Conservation (phyloP, 1,140 invertebrate genomes). For the Ips nitidus region DNA sequence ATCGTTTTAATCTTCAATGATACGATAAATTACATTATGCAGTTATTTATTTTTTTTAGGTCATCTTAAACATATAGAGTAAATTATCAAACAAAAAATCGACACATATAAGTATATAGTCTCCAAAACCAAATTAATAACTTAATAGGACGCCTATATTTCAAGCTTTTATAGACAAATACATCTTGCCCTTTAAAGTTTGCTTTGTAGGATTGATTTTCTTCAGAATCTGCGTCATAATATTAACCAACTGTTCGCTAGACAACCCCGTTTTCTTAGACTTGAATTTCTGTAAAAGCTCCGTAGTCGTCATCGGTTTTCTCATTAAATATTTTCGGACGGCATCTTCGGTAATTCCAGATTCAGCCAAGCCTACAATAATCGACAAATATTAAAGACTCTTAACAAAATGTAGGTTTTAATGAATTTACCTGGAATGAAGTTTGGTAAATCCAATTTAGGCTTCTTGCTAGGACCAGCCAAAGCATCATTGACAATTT, state of each 20-base stretch:
- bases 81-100: too few relatives aligned
- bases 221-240: conserved; percentile 93
- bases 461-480: conserved; percentile 59
- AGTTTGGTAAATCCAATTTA: conserved; percentile 56
- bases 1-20: too few relatives aligned
- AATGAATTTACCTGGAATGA: conserved; percentile 32
- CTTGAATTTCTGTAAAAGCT: conserved; percentile 93
- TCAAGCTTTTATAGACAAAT: conserved; percentile 78
- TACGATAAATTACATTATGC: too few relatives aligned
- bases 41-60: too few relatives aligned
- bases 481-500: conserved; percentile 45
- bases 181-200: conserved; percentile 93
- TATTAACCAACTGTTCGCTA: conserved; percentile 85
- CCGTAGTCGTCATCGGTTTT: conserved; percentile 95
- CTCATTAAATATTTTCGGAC: conserved; percentile 89
- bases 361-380: conserved; percentile 62
- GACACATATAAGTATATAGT: too few relatives aligned
- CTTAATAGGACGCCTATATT: conserved; percentile 3
- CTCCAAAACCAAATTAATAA: too few relatives aligned
- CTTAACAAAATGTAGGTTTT: conserved; percentile 2
- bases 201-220: conserved; percentile 92
- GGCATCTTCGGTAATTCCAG: conserved; percentile 91
- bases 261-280: conserved; percentile 90
- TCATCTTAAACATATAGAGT: too few relatives aligned
- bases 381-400: not conserved